Evolutionary conservation across 2,888 invertebrate species (phyloP), one percentile per base, ranked within the genome.

Genomic region (Zootermopsis nevadensis): DNA sequence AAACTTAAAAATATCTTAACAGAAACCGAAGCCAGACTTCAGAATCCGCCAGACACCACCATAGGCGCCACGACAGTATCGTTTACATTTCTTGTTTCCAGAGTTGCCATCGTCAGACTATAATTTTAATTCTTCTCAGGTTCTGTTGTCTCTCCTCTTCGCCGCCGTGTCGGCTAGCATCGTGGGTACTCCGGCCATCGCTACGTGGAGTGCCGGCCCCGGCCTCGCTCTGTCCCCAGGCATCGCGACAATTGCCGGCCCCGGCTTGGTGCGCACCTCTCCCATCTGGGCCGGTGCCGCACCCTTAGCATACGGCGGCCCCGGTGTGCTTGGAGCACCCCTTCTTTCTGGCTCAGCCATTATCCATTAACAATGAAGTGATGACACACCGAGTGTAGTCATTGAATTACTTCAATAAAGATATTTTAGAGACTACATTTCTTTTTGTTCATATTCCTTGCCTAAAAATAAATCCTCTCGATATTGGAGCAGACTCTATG

Each of bases 171-270:
- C 89, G 81, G 88, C 88, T 86, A 88, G 89, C 80, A 88, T 88
- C 67, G 87, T 91, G 85, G 88, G 90, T 85, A 88, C 87, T 67
- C 88, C 91, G 24, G 91, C 91, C 7, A 88, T 89, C 1, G 89
- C 89, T 42, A 84, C 83, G 31, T 33, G 48, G 60, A 76, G 77
- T 30, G 81, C 84, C 0, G 88, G 87, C 74, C 87, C 91, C n/a
- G 91, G 91, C 7, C 88, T 89, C 0, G 89, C 89, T 74, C 81
- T 77, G 77, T 66, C 77, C 77, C 74, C 67, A 69, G 30, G 53
- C 19, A 31, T 19, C 19, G 69, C 31, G 2, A 31, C 69, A 7
- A 19, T 33, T 33, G 35, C 67, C 82, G 6, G 60, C 60, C 60
- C 60, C 60, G 3, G 53, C 53, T 15, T 53, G 53, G 53, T 53